Evolutionary conservation across 2,797 vertebrate species (phyloP), one percentile per base, ranked within the genome.

Genomic region (Podarcis siculus): DNA sequence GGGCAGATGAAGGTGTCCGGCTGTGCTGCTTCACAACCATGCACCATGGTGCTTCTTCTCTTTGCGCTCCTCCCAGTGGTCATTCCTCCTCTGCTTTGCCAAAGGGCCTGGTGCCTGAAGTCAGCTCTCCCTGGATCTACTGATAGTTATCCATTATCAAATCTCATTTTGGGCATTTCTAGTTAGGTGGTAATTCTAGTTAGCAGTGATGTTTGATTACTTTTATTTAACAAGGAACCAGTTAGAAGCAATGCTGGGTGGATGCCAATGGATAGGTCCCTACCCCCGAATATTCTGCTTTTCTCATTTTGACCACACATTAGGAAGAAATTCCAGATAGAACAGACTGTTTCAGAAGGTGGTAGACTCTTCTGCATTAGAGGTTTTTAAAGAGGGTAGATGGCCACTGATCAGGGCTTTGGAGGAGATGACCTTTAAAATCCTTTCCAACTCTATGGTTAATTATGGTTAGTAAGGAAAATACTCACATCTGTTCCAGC

Each of bases 381-480:
- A 71, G 69, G 69, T 32, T n/a, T 71, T 15, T n/a, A n/a, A 71
- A n/a, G 13, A 71, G 69, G n/a, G 13, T 71, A n/a, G 67, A 71
- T 30, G 30, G 67, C 67, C 67, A 71, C 4, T 30, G 8, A n/a
- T 17, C 69, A 13, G 10, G 69, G n/a, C 5, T 64, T 64, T 64
- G 4, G 61, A 64, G 21, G 1, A 64, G 61, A 64, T 64, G 61
- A 64, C 61, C 61, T 61, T 61, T 23, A 21, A 61, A 61, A 21
- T 61, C 21, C 58, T 21, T 61, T 61, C 58, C 58, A 61, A 21
- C 58, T 64, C 61, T 64, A 2, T 64, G 61, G 79, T 83, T 72
- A 1, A 64, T 58, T 76, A 83, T 27, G 82, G 90, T 82, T 90
- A 94, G 71, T 87, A 93, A 93, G 90, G 89, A 91, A 94, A 95